Evolutionary conservation across 1,140 invertebrate genomes (phyloP).

Genomic region (Zelostemma sp.): DNA sequence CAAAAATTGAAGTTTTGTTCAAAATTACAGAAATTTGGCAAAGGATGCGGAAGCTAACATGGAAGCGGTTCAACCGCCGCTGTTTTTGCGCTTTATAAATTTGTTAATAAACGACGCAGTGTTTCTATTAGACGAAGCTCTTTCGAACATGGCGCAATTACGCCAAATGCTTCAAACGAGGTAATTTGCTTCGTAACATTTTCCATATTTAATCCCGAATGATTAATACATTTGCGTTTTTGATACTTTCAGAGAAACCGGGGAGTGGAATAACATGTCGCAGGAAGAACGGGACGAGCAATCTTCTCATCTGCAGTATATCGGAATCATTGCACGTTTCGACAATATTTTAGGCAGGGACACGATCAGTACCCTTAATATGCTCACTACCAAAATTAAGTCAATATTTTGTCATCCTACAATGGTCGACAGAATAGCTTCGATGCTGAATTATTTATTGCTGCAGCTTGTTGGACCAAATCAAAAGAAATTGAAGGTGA

Average conservation of each 20-base stretch:
- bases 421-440: slow-evolving; percentile 92
- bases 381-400: slow-evolving; percentile 86
- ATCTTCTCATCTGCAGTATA: slow-evolving; percentile 80
- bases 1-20: slow-evolving; percentile 13
- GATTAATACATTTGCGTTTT: too few species aligned
- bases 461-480: slow-evolving; percentile 89
- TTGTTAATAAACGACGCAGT: slow-evolving; percentile 96
- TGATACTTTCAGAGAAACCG: slow-evolving; percentile 74
- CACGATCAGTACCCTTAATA: slow-evolving; percentile 88
- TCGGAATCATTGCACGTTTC: slow-evolving; percentile 88
- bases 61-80: slow-evolving; percentile 88
- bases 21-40: slow-evolving; percentile 72
- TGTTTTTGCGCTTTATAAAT: slow-evolving; percentile 95
- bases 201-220: too few species aligned
- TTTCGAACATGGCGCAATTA: slow-evolving; percentile 87
- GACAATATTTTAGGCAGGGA: slow-evolving; percentile 93
- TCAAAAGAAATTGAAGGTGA: slow-evolving; percentile 87
- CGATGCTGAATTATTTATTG: slow-evolving; percentile 97
- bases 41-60: slow-evolving; percentile 87
- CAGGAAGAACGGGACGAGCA: slow-evolving; percentile 83
- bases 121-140: slow-evolving; percentile 91
- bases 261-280: slow-evolving; percentile 82
- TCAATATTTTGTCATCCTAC: slow-evolving; percentile 92
- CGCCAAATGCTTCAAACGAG: slow-evolving; percentile 79
- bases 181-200: slow-evolving; percentile 61